Evolutionary conservation across 2,113 vertebrate species (phyloP), one percentile per base, ranked within the genome.

Genomic region (Datnioides undecimradiatus): DNA sequence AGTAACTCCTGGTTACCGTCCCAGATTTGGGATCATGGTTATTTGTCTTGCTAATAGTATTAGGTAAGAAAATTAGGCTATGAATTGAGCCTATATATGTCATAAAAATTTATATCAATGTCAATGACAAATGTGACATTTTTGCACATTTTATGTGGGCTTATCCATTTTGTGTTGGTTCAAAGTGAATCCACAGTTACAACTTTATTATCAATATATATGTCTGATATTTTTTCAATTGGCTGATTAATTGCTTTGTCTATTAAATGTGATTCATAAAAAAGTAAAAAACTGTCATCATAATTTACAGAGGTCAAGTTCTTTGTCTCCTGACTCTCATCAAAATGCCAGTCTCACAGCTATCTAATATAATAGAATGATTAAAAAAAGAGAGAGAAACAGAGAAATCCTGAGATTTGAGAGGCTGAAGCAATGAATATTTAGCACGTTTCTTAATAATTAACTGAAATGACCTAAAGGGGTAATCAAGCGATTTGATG

Each of bases 41-140:
- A 62, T 81, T 74, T 80, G 65, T 87, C 74, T 88, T 52, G 14
- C 29, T 45, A 64, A 73, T 23, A 78, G 23, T 66, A 70, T 67
- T 31, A 81, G 45, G 63, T 46, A 17, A 60, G 64, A 73, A 60
- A 46, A 38, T 69, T 8, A 46, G 38, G 59, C 25, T 19, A 43
- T 46, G 40, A 69, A 5, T 33, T 16, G 8, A 60, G 12, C 1
- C 12, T 74, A 11, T 40, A 19, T 66, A 1, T 76, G n/a, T n/a
- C 36, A 23, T 12, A 16, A 8, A 48, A 40, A 38, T 19, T 52
- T 52, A 25, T 25, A 54, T 80, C 11, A 72, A 19, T n/a, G 21
- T 43, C 19, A 69, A 52, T 52, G 25, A 41, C 34, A 48, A 38
- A 66, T 16, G 23, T 34, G 64, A 23, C 11, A 25, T 59, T 81